Conservation (phyloP, 2,888 invertebrate species). For the Papilio protenor region DNA sequence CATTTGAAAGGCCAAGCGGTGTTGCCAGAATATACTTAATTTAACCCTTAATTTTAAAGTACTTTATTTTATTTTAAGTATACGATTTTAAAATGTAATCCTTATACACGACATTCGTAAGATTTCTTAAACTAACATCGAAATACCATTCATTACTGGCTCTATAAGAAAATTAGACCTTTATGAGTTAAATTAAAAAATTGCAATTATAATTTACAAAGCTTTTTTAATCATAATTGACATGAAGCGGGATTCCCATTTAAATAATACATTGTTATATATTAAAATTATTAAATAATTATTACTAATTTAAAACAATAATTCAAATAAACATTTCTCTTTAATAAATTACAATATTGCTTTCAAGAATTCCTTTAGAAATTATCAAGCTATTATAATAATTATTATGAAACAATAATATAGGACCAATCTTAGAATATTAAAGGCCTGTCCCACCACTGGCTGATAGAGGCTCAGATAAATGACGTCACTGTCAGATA, state of each 20-base stretch:
- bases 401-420: slow-evolving; percentile 23
- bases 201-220: slow-evolving; percentile 64
- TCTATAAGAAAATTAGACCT: slow-evolving; percentile 54
- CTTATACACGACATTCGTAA: slow-evolving; percentile 30
- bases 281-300: slow-evolving; percentile 37
- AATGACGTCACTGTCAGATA: too few species aligned
- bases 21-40: slow-evolving; percentile 75
- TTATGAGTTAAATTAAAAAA: slow-evolving; percentile 57
- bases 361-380: slow-evolving; percentile 36
- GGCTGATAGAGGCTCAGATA: too few species aligned
- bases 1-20: slow-evolving; percentile 83
- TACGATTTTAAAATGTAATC: slow-evolving; percentile 31
- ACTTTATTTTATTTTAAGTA: slow-evolving; percentile 40
- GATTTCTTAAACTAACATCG: slow-evolving; percentile 26
- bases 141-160: slow-evolving; percentile 52
- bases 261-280: slow-evolving; percentile 43
- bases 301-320: slow-evolving; percentile 24
- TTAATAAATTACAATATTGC: slow-evolving; percentile 44
- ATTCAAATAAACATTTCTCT: slow-evolving; percentile 31
- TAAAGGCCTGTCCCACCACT: background rate
- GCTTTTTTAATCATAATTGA: slow-evolving; percentile 78
- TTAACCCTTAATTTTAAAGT: slow-evolving; percentile 35
- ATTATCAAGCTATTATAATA: slow-evolving; percentile 36
- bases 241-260: slow-evolving; percentile 74
- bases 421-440: slow-evolving; percentile 28